Evolutionary conservation across 2,888 invertebrate genomes (phyloP).

Genomic region (Embidobia sp.): DNA sequence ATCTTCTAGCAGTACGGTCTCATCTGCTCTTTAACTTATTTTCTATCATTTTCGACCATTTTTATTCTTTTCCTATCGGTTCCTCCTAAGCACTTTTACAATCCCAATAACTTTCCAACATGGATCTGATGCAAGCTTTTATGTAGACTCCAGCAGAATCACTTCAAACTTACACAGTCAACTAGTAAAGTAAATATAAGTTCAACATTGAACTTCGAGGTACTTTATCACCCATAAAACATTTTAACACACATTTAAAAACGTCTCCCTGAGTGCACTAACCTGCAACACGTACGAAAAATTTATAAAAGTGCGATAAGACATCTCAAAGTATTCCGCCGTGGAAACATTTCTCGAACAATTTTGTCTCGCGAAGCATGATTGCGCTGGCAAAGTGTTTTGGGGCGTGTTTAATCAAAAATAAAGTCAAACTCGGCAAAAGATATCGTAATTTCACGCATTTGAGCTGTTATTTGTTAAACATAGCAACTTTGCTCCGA

Average conservation of each 20-base stretch:
- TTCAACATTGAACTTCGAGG: slow-evolving; percentile 43
- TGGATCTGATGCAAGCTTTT: slow-evolving; percentile 46
- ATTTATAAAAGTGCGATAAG: slow-evolving; percentile 38
- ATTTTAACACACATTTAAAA: slow-evolving; percentile 48
- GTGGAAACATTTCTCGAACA: slow-evolving; percentile 19
- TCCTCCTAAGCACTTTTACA: slow-evolving; percentile 46
- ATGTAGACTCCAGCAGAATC: slow-evolving; percentile 48
- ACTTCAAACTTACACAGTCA: slow-evolving; percentile 49
- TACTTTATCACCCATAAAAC: slow-evolving; percentile 51
- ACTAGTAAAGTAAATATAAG: slow-evolving; percentile 53
- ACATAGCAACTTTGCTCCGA: no score
- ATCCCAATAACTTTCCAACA: slow-evolving; percentile 47
- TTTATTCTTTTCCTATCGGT: slow-evolving; percentile 41
- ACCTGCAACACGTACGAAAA: slow-evolving; percentile 45
- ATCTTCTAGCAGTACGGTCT: not conserved
- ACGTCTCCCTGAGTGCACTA: slow-evolving; percentile 43
- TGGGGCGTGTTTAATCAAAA: not conserved
- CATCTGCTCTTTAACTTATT: slow-evolving; percentile 32
- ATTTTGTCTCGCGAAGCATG: not conserved
- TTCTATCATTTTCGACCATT: slow-evolving; percentile 35
- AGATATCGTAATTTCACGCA: no score
- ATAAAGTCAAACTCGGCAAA: not conserved
- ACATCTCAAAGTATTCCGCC: slow-evolving; percentile 29
- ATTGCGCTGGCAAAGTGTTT: slow-evolving; percentile 10
- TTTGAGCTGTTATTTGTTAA: no score